Percentiles rank a stretch among this genome's conserved stretches.
These are phyloP conservation scores for Agonopterix alstromeriana DNA, from an alignment of 2,888 invertebrate species.

Conservation along the genomic window DNA sequence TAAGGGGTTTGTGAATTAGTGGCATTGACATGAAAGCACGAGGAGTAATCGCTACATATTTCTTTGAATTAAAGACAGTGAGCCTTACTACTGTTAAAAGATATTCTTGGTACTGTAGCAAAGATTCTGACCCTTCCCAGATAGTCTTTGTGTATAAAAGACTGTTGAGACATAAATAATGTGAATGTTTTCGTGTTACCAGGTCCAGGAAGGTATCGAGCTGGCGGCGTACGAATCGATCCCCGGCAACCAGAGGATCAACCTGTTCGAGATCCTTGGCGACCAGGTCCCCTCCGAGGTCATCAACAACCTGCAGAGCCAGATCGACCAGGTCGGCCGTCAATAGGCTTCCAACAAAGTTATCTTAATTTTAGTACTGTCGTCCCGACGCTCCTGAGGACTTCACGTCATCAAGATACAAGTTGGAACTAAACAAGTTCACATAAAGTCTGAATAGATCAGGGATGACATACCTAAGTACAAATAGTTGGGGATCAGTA, in stretches of 20 bases:
- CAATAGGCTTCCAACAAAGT: background rate
- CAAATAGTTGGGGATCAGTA: background rate
- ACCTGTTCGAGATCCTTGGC: conserved; percentile 89
- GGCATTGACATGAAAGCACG: no score
- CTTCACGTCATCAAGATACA: no score
- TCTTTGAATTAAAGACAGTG: no score
- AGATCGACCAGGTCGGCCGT: conserved; percentile 89
- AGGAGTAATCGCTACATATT: no score
- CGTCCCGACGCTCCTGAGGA: background rate
- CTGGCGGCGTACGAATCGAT: conserved; percentile 91
- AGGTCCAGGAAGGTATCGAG: conserved; percentile 91
- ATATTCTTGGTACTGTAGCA: no score
- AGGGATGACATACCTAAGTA: background rate
- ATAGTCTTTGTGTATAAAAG: background rate
- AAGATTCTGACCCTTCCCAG: background rate
- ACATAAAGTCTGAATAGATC: no score
- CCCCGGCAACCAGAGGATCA: conserved; percentile 89
- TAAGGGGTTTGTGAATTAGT: no score
- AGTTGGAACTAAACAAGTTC: no score
- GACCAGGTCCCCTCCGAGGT: conserved; percentile 92
- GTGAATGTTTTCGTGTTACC: conserved; percentile 1
- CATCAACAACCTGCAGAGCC: conserved; percentile 90
- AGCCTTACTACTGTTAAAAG: no score
- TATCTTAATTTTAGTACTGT: background rate
- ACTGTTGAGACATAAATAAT: background rate